Evolutionary conservation across 2,113 vertebrate species (phyloP).

Genomic region (Psammodynastes pulverulentus): DNA sequence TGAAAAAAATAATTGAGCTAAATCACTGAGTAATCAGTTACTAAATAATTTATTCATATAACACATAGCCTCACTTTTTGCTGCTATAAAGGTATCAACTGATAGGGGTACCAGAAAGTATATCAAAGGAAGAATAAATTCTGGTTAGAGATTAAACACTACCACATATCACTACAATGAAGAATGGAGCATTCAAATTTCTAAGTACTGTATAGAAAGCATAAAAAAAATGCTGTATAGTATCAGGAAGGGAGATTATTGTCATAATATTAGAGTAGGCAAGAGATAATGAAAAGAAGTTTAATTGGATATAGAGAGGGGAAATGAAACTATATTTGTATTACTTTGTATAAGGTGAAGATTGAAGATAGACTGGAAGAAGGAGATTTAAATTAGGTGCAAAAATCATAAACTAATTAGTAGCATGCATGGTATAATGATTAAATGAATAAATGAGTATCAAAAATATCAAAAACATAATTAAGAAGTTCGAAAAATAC

Average conservation of each 20-base stretch:
- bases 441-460: conserved; percentile 33
- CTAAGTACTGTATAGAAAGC: not conserved
- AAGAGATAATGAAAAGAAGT: not conserved
- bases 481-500: conserved; percentile 38
- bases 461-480: conserved; percentile 31
- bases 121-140: not conserved
- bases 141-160: not conserved
- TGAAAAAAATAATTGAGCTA: not conserved
- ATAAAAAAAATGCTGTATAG: not conserved
- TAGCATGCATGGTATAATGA: not conserved
- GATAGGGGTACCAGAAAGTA: not conserved
- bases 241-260: not conserved
- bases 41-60: not conserved
- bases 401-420: conserved; percentile 29
- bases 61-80: not conserved
- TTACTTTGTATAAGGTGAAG: conserved; percentile 24
- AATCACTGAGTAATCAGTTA: not conserved
- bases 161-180: not conserved
- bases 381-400: conserved; percentile 9
- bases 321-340: not conserved
- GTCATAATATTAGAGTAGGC: not conserved
- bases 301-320: not conserved
- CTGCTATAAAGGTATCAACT: not conserved
- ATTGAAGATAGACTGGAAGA: conserved; percentile 33
- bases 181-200: not conserved